Percentiles rank a stretch among this genome's conserved stretches.
phyloP scores from a whole-genome alignment of 2,888 invertebrate species.

The Sphaeridia pumilis region DNA sequence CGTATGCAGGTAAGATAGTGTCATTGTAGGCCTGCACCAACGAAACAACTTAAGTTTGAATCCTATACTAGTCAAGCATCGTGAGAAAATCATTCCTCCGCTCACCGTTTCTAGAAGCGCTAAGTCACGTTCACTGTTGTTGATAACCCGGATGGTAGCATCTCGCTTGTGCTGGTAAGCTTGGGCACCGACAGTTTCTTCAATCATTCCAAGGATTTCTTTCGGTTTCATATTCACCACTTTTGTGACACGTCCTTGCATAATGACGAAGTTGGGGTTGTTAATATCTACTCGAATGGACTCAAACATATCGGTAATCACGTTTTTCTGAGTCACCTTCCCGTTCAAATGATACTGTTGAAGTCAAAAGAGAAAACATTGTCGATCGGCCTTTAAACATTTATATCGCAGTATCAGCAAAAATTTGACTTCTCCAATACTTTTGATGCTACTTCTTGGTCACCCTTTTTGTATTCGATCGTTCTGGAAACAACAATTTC shows the following conservation, averaged over 20 bases:
- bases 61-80: not conserved
- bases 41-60: not conserved
- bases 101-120: slow-evolving; percentile 50
- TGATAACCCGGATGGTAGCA: slow-evolving; percentile 70
- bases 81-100: not conserved
- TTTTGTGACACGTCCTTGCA: slow-evolving; percentile 98
- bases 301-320: slow-evolving; percentile 87
- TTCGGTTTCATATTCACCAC: slow-evolving; percentile 97
- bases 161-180: slow-evolving; percentile 92
- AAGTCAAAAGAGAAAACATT: not conserved
- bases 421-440: not conserved
- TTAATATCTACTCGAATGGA: slow-evolving; percentile 96
- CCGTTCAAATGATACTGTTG: slow-evolving; percentile 31
- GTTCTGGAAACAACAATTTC: slow-evolving; percentile 84
- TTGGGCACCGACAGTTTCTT: slow-evolving; percentile 95
- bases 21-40: slow-evolving; percentile 45
- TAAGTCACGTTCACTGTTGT: slow-evolving; percentile 82
- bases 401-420: not conserved
- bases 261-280: slow-evolving; percentile 97
- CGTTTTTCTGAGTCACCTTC: slow-evolving; percentile 52
- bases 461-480: slow-evolving; percentile 15
- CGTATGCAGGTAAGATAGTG: slow-evolving; percentile 80
- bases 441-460: slow-evolving; percentile 7
- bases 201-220: slow-evolving; percentile 94
- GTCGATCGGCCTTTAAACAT: not conserved